Evolutionary conservation across 2,888 invertebrate genomes (phyloP).

Genomic region (Epinotia demarniana): DNA sequence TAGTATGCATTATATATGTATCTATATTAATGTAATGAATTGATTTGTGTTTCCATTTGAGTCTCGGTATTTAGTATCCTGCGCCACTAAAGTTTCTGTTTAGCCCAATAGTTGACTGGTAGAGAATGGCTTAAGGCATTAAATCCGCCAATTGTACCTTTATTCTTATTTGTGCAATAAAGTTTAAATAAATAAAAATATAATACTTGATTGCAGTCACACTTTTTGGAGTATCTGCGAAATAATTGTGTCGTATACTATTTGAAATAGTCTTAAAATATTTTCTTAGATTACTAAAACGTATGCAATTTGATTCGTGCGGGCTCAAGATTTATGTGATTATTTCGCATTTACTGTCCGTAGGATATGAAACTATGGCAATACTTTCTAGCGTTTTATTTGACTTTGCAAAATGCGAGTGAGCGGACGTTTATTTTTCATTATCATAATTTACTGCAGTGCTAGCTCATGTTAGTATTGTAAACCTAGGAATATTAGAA

Average conservation of each 20-base stretch:
- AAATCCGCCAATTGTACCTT: too few species aligned
- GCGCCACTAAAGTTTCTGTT: too few species aligned
- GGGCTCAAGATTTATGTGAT: constrained; percentile 44
- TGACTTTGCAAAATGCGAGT: constrained; percentile 63
- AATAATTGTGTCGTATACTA: neutral
- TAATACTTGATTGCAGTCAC: constrained; percentile 13
- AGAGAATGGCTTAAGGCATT: too few species aligned
- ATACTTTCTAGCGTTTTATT: constrained; percentile 54
- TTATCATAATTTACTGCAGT: constrained; percentile 50
- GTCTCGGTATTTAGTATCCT: too few species aligned
- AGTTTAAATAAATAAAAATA: too few species aligned
- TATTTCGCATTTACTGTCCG: constrained; percentile 52
- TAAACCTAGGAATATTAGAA: constrained; percentile 8
- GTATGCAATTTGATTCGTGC: constrained; percentile 15
- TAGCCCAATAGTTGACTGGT: too few species aligned
- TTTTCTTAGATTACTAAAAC: constrained; percentile 31
- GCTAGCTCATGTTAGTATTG: constrained; percentile 52
- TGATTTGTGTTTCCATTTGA: too few species aligned
- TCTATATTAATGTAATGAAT: too few species aligned
- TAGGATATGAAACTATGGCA: constrained; percentile 50
- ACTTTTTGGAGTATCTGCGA: neutral
- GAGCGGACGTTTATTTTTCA: constrained; percentile 54
- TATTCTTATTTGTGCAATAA: too few species aligned
- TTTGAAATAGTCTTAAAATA: constrained; percentile 10
- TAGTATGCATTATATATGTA: too few species aligned